Percentiles rank a stretch among this genome's conserved stretches.
Conservation (phyloP, 2,113 vertebrate genomes). For the Crypturellus undulatus region DNA sequence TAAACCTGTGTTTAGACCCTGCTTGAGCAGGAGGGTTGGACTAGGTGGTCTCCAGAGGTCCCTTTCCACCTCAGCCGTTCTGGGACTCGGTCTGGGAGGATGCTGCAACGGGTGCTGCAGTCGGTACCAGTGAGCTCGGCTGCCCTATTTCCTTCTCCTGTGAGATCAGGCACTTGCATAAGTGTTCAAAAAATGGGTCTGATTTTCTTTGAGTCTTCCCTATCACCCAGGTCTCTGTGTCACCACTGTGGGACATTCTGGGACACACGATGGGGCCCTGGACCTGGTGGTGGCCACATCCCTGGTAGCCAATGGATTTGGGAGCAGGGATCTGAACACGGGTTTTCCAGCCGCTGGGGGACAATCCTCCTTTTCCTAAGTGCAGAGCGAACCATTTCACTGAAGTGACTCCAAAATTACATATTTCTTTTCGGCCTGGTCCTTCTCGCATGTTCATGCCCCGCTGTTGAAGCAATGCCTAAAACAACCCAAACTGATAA, state of each 20-base stretch:
- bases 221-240: background rate
- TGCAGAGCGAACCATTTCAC: background rate
- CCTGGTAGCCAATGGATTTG: background rate
- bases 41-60: too few relatives aligned
- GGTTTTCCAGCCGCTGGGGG: background rate
- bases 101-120: background rate
- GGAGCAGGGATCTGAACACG: background rate
- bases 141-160: background rate
- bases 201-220: background rate
- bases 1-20: too few relatives aligned
- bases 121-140: background rate
- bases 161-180: background rate
- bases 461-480: conserved; percentile 52
- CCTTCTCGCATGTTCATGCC: background rate
- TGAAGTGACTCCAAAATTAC: background rate
- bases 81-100: background rate
- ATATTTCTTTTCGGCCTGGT: background rate
- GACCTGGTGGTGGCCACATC: too few relatives aligned
- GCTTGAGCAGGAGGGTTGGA: too few relatives aligned
- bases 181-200: background rate
- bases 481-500: conserved; percentile 45
- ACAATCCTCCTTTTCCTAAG: background rate
- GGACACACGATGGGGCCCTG: background rate
- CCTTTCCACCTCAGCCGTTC: too few relatives aligned
- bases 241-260: too few relatives aligned